phyloP scores from a whole-genome alignment of 2,888 invertebrate species.

The Ichneumoninae sp. region DNA sequence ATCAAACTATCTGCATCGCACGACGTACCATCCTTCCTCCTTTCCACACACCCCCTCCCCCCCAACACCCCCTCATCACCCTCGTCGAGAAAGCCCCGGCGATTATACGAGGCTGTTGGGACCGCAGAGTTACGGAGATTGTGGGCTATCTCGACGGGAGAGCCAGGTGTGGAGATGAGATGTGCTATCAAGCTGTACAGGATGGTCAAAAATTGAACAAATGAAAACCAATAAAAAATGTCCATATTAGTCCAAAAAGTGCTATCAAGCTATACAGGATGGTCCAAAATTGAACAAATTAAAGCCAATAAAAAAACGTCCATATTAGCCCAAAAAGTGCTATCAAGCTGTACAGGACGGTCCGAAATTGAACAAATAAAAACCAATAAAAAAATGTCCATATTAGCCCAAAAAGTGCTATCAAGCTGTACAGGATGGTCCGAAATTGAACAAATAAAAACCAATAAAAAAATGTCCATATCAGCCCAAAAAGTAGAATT shows the following conservation, averaged over 20 bases:
- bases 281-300: not conserved
- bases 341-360: not conserved
- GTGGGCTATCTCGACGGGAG: slow-evolving; percentile 15
- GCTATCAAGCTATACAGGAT: not conserved
- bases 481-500: not conserved
- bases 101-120: slow-evolving; percentile 16
- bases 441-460: not conserved
- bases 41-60: not conserved
- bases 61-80: not conserved
- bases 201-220: not conserved
- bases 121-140: slow-evolving; percentile 26
- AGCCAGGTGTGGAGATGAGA: not conserved
- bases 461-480: not conserved
- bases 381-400: not conserved
- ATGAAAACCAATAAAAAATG: not conserved
- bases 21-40: not conserved
- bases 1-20: slow-evolving; percentile 9
- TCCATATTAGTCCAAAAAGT: too few relatives aligned
- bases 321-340: not conserved
- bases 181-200: not conserved
- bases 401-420: not conserved
- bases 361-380: not conserved
- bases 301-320: not conserved
- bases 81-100: not conserved
- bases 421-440: not conserved